Evolutionary conservation across 2,888 invertebrate genomes (phyloP), one percentile per base, ranked within the genome.

Genomic region (Aethes cnicana): DNA sequence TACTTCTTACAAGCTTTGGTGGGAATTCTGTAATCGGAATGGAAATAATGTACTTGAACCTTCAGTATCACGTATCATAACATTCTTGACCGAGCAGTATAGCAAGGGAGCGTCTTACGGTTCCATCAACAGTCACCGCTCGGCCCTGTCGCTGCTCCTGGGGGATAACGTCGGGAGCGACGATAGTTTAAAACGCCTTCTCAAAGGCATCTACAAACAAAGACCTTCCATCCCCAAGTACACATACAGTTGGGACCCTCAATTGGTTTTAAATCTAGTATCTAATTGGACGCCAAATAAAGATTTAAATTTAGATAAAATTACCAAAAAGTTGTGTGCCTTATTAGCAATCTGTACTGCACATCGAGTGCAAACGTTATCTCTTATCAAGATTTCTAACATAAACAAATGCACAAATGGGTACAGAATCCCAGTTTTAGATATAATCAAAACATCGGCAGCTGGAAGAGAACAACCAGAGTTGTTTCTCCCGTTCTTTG

Each of bases 191-290:
- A 69, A 61, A 36, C 36, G 66, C 0, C 39, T 66, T 1, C 18
- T 69, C 0, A 67, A 65, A 56, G 68, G 64, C 3, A 44, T 47
- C 0, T 71, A 43, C 43, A 68, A 54, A 53, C 25, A 55, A 12
- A 65, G 58, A 37, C 68, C 68, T 3, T 16, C 18, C 3, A 17
- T 5, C 3, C 65, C 68, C 1, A 70, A 68, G 36, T 69, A 69
- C 23, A 46, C 18, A 0, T 11, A 14, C 3, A 66, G 62, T 1
- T 69, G 68, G 67, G 59, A 69, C 25, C 65, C 65, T 4, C 42
- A 65, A 33, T 2, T 55, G 1, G 63, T 66, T 1, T 36, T 69
- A 16, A 47, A 64, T 33, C 36, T 33, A 16, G n/a, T 67, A 9
- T 26, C 55, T 0, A 23, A 37, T 1, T 64, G 62, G 65, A 49